phyloP scores from a whole-genome alignment of 1,140 invertebrate species.

The Tachypleus tridentatus region DNA sequence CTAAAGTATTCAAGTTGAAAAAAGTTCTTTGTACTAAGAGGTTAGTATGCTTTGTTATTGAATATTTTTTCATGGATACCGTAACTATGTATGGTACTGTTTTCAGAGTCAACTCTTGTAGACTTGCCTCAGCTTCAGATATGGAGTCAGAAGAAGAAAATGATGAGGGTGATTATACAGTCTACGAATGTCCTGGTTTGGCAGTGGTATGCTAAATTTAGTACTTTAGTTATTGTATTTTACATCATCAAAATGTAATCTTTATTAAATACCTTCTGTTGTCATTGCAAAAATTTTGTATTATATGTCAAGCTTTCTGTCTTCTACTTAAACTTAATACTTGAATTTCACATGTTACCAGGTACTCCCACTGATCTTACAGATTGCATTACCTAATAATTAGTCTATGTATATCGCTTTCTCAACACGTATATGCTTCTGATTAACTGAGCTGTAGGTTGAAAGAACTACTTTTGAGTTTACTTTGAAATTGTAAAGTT shows the following conservation, averaged over 20 bases:
- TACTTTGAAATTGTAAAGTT: too few species aligned
- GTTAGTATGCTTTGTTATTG: too few species aligned
- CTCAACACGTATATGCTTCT: too few species aligned
- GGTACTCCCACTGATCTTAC: background rate
- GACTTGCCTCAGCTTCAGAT: constrained; percentile 72
- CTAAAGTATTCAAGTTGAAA: too few species aligned
- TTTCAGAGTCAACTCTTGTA: constrained; percentile 33
- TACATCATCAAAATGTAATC: background rate
- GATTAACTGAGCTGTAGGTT: too few species aligned
- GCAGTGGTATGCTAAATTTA: constrained; percentile 57
- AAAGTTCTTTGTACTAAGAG: too few species aligned
- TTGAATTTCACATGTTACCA: background rate
- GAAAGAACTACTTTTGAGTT: too few species aligned
- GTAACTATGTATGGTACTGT: too few species aligned
- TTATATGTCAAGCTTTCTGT: background rate
- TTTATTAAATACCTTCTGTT: background rate
- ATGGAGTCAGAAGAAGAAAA: constrained; percentile 89
- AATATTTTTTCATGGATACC: too few species aligned
- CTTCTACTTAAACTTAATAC: background rate
- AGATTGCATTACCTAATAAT: background rate
- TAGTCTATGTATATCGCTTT: too few species aligned
- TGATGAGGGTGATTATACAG: constrained; percentile 94
- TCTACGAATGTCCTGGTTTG: constrained; percentile 94
- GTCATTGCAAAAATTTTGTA: background rate
- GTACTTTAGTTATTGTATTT: background rate